Conservation (phyloP, 1,140 invertebrate genomes). For the Drosophila oshimai region DNA sequence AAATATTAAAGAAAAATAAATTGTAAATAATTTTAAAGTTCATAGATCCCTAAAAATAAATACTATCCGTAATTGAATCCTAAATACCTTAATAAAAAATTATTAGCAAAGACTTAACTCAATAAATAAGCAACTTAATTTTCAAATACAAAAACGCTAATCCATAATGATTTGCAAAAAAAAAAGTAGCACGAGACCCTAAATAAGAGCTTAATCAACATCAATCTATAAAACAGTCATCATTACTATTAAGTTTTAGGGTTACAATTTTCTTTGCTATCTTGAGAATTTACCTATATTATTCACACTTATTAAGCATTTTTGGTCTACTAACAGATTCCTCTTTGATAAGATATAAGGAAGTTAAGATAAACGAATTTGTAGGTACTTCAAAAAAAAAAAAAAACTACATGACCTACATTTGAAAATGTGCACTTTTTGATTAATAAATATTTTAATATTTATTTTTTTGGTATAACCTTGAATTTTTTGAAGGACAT, state of each 20-base stretch:
- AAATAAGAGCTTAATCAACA: background rate
- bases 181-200: background rate
- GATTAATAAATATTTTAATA: no score
- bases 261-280: conserved; percentile 4
- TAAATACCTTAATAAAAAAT: no score
- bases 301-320: conserved; percentile 3
- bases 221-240: conserved; percentile 5
- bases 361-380: background rate
- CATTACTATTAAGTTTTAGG: conserved; percentile 2
- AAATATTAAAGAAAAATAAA: no score
- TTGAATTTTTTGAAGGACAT: no score
- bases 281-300: conserved; percentile 20
- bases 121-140: background rate
- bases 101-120: no score
- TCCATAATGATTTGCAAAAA: conserved; percentile 1
- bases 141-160: background rate
- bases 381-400: background rate
- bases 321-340: background rate
- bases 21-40: no score
- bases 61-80: no score
- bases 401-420: background rate
- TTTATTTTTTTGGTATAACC: no score
- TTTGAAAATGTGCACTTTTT: no score
- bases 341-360: background rate
- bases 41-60: no score